Evolutionary conservation across 2,888 invertebrate species (phyloP).

Genomic region (Aphodius sticticus): DNA sequence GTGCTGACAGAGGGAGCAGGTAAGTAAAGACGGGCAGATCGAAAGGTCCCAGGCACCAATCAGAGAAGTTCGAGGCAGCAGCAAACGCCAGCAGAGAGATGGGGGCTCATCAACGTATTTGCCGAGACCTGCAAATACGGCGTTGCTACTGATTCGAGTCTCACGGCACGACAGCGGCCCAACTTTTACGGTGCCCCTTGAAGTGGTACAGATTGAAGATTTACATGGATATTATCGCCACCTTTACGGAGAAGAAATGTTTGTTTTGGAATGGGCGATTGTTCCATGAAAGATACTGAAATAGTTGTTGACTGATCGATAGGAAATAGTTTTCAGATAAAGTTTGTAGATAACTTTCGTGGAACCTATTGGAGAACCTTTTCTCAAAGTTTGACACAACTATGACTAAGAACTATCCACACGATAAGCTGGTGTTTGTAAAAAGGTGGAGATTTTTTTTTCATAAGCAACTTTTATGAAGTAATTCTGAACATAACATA

Average conservation of each 20-base stretch:
- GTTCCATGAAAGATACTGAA: too few relatives aligned
- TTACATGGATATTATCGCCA: neutral
- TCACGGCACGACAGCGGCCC: too few relatives aligned
- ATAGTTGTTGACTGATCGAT: too few relatives aligned
- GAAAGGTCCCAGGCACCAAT: conserved; percentile 4
- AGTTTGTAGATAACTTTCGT: neutral
- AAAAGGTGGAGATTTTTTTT: too few relatives aligned
- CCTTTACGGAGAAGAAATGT: neutral
- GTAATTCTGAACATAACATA: too few relatives aligned
- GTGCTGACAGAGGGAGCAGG: neutral
- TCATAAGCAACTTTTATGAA: too few relatives aligned
- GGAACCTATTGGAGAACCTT: too few relatives aligned
- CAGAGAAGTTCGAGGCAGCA: neutral
- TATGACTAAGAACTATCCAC: too few relatives aligned
- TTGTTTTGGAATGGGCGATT: neutral
- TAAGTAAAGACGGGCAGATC: neutral
- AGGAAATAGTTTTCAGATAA: neutral
- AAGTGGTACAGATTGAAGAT: neutral
- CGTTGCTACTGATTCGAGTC: neutral
- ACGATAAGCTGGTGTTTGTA: too few relatives aligned
- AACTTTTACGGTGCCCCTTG: neutral
- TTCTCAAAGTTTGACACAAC: too few relatives aligned
- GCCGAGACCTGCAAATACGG: neutral
- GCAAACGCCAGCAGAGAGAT: neutral
- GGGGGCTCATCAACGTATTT: neutral